A percentile compares a stretch with the other conserved stretches of the same genome.
These are phyloP conservation scores for Dendroctonus valens DNA, from an alignment of 1,140 invertebrate genomes.

Conservation along the genomic window DNA sequence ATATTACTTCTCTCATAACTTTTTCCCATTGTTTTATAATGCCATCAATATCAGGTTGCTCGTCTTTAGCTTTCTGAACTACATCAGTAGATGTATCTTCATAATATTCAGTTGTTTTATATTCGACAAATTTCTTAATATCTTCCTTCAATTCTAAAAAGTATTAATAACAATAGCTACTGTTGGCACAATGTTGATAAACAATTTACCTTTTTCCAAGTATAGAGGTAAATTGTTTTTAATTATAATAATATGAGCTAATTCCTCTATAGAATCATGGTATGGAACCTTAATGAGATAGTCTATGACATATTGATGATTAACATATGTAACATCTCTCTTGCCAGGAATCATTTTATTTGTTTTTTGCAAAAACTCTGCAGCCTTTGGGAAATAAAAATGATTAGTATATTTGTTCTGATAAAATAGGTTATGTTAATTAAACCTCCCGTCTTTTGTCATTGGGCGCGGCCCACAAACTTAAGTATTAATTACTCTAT, in stretches of 20 bases:
- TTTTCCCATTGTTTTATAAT: conserved; percentile 69
- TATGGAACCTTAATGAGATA: conserved; percentile 44
- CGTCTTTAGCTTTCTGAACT: conserved; percentile 54
- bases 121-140: conserved; percentile 50
- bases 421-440: too few species aligned
- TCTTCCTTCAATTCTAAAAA: conserved; percentile 48
- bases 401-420: too few species aligned
- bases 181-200: too few species aligned
- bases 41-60: conserved; percentile 63
- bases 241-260: conserved; percentile 49
- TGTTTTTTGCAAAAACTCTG: too few species aligned
- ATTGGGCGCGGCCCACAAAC: too few species aligned
- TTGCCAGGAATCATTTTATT: conserved; percentile 12
- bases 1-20: conserved; percentile 60
- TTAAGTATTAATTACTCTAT: too few species aligned
- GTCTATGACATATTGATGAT: conserved; percentile 24
- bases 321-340: conserved; percentile 25
- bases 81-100: conserved; percentile 54
- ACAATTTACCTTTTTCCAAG: conserved; percentile 49
- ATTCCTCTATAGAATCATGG: conserved; percentile 48
- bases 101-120: conserved; percentile 55
- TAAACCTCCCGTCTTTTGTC: too few species aligned
- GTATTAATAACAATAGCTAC: conserved; percentile 1
- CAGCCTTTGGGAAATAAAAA: too few species aligned
- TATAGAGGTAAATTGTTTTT: conserved; percentile 53